Conservation (phyloP, 2,113 vertebrate species). For the Formicarius rufipectus region DNA sequence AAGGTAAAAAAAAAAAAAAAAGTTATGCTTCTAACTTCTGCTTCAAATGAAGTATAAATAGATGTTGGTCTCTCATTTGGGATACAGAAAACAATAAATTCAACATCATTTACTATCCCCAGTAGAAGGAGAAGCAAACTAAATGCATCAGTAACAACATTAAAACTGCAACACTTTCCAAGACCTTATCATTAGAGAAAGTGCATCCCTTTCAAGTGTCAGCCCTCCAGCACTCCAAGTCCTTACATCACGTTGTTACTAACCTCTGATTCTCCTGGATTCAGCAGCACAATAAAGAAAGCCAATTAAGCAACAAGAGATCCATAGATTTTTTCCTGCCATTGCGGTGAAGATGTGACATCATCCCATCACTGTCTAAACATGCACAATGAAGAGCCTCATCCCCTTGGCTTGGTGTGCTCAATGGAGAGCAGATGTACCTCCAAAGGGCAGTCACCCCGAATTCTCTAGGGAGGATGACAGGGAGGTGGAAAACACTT, state of each 20-base stretch:
- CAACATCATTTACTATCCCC: background rate
- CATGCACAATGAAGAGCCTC: background rate
- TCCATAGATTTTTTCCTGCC: background rate
- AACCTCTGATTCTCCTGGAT: constrained; percentile 19
- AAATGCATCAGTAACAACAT: constrained; percentile 1
- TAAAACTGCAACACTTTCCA: constrained; percentile 20
- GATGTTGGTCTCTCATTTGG: background rate
- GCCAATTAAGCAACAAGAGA: background rate
- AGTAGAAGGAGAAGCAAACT: background rate
- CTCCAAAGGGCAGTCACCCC: background rate
- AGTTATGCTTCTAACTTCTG: background rate
- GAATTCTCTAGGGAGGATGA: fast-evolving
- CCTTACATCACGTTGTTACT: background rate
- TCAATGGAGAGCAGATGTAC: background rate
- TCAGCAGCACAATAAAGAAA: background rate
- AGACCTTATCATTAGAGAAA: constrained; percentile 9
- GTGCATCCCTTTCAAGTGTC: background rate
- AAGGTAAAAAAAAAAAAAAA: background rate
- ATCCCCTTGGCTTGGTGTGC: background rate
- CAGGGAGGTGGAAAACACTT: background rate
- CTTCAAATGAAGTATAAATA: background rate
- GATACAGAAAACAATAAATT: background rate
- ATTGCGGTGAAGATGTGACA: background rate
- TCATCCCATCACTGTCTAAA: background rate
- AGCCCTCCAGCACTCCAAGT: background rate